Percentiles rank a stretch among this genome's conserved stretches.
These are phyloP conservation scores for Nycteola revayana DNA, from an alignment of 2,888 invertebrate species.

Conservation along the genomic window DNA sequence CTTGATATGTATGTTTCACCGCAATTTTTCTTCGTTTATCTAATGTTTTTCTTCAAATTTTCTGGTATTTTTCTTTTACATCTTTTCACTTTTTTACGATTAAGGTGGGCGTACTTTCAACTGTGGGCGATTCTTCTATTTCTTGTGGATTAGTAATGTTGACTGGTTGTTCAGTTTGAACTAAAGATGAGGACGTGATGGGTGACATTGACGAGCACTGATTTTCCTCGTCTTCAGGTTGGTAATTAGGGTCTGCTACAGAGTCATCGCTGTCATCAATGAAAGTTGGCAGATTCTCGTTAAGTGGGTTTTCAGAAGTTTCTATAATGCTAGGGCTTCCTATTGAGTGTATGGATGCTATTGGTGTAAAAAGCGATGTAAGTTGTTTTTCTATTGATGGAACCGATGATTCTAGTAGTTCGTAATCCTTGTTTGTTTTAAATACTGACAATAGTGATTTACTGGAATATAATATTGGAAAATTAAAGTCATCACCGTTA, in stretches of 20 bases:
- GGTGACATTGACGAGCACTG: conserved; percentile 6
- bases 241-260: conserved; percentile 6
- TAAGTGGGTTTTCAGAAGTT: neutral
- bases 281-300: conserved; percentile 3
- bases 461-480: conserved; percentile 6
- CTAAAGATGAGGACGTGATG: neutral
- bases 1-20: conserved; percentile 5
- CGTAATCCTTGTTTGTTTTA: conserved; percentile 2
- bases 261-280: conserved; percentile 11
- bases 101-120: neutral
- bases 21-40: conserved; percentile 3
- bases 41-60: conserved; percentile 7
- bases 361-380: conserved; percentile 13
- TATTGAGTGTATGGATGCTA: conserved; percentile 5
- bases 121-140: conserved; percentile 1
- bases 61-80: conserved; percentile 11
- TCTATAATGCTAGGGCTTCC: conserved; percentile 1
- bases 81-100: conserved; percentile 5
- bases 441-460: conserved; percentile 11
- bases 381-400: conserved; percentile 9
- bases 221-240: conserved; percentile 5
- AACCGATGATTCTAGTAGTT: conserved; percentile 4
- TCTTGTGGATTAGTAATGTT: neutral
- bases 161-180: neutral
- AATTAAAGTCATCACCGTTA: neutral